A percentile compares a stretch with the other conserved stretches of the same genome.
Evolutionary conservation across 2,797 vertebrate species (phyloP).

Genomic region (Acanthurus leucopareius): DNA sequence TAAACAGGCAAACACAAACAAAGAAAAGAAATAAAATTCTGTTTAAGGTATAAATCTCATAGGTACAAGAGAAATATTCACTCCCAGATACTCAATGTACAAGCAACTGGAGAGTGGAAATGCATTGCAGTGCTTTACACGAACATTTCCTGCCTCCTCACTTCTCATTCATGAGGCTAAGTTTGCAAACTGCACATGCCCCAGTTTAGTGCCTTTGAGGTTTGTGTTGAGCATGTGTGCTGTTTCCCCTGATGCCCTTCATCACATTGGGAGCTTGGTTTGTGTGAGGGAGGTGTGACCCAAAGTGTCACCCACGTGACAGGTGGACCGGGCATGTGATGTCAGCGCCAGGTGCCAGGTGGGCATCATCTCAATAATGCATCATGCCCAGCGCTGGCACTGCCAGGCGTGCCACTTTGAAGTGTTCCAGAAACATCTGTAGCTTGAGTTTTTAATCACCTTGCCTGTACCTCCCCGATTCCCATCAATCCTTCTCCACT

Average conservation of each 20-base stretch:
- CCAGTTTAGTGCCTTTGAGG: slow-evolving; percentile 75
- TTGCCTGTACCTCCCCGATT: slow-evolving; percentile 67
- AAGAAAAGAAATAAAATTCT: slow-evolving; percentile 19
- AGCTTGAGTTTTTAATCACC: slow-evolving; percentile 85
- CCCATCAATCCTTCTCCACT: slow-evolving; percentile 65
- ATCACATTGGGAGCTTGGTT: slow-evolving; percentile 59
- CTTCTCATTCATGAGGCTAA: slow-evolving; percentile 48
- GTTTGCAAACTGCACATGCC: slow-evolving; percentile 60
- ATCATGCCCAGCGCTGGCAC: slow-evolving; percentile 72
- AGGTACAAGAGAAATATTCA: slow-evolving; percentile 10
- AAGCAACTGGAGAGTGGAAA: slow-evolving; percentile 24
- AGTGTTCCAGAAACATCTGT: slow-evolving; percentile 87
- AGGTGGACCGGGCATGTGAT: slow-evolving; percentile 78
- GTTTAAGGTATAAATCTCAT: slow-evolving; percentile 24
- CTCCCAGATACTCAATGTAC: background rate
- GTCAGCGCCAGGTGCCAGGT: slow-evolving; percentile 77
- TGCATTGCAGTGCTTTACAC: background rate
- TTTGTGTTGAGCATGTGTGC: slow-evolving; percentile 62
- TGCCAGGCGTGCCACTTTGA: slow-evolving; percentile 80
- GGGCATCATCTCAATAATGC: slow-evolving; percentile 81
- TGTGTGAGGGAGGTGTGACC: slow-evolving; percentile 67
- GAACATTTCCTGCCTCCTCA: slow-evolving; percentile 30
- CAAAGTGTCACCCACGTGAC: slow-evolving; percentile 69
- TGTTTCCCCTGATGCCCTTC: slow-evolving; percentile 69
- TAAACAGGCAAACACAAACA: slow-evolving; percentile 31